phyloP scores from a whole-genome alignment of 2,113 vertebrate species.

The Chamaetylas fuelleborni region DNA sequence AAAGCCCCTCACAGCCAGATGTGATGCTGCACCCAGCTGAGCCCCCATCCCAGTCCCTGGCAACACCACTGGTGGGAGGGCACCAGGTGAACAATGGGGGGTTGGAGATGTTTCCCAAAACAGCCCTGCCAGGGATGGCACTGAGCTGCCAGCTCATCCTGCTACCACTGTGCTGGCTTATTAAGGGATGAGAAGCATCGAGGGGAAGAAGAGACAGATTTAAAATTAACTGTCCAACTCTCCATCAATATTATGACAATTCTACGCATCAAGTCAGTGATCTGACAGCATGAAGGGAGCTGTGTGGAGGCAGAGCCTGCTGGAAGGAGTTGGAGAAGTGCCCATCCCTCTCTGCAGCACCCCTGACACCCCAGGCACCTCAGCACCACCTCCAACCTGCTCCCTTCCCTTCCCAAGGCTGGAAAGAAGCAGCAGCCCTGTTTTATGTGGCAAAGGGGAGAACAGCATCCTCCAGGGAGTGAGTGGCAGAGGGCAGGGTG shows the following conservation, averaged over 20 bases:
- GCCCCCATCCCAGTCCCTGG: not conserved
- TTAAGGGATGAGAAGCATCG: constrained; percentile 25
- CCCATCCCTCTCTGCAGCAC: not conserved
- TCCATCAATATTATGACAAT: constrained; percentile 71
- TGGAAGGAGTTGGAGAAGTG: not conserved
- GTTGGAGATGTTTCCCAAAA: not conserved
- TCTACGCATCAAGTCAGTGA: constrained; percentile 23
- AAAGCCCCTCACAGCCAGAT: not conserved
- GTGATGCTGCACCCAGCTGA: not conserved
- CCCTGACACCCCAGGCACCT: accelerated
- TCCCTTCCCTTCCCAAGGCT: not conserved
- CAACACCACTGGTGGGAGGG: accelerated
- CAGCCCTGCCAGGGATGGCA: not conserved
- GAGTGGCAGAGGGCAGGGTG: not conserved
- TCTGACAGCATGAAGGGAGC: constrained; percentile 42
- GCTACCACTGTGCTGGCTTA: not conserved
- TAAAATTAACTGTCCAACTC: constrained; percentile 74
- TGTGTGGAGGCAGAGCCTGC: not conserved
- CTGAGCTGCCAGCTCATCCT: constrained; percentile 25
- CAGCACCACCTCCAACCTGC: not conserved
- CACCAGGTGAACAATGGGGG: not conserved
- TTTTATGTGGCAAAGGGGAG: accelerated
- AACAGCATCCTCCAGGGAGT: not conserved
- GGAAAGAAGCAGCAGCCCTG: not conserved
- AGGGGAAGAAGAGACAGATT: constrained; percentile 66